These are phyloP conservation scores for Thryonomys swinderianus DNA, from an alignment of 2,113 vertebrate genomes.

Conservation along the genomic window DNA sequence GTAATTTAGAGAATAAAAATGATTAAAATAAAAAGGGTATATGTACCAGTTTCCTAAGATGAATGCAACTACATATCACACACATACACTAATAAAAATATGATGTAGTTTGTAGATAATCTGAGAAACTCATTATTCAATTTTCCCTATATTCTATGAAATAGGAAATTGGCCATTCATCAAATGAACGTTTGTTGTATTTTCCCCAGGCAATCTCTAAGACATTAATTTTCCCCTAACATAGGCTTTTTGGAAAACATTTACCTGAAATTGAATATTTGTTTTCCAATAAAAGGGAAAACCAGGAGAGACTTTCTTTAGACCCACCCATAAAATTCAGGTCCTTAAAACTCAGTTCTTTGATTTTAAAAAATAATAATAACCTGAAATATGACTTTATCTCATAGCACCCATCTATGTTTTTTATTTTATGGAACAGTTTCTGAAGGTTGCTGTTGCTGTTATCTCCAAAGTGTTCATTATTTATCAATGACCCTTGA, in stretches of 20 bases:
- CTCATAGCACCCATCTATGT: background rate
- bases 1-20: background rate
- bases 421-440: background rate
- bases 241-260: background rate
- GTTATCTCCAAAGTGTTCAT: background rate
- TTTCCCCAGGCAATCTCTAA: constrained; percentile 31
- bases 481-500: background rate
- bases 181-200: background rate
- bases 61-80: background rate
- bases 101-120: background rate
- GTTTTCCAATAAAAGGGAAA: background rate
- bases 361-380: background rate
- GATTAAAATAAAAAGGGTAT: background rate
- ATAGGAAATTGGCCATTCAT: background rate
- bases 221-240: background rate
- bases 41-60: background rate
- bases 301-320: background rate
- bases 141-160: background rate
- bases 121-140: background rate
- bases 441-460: background rate
- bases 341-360: constrained; percentile 23
- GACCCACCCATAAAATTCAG: background rate
- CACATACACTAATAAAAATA: background rate
- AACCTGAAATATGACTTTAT: background rate
- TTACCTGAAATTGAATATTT: background rate